Evolutionary conservation across 2,888 invertebrate species (phyloP).

Genomic region (Steinernema scapterisci): DNA sequence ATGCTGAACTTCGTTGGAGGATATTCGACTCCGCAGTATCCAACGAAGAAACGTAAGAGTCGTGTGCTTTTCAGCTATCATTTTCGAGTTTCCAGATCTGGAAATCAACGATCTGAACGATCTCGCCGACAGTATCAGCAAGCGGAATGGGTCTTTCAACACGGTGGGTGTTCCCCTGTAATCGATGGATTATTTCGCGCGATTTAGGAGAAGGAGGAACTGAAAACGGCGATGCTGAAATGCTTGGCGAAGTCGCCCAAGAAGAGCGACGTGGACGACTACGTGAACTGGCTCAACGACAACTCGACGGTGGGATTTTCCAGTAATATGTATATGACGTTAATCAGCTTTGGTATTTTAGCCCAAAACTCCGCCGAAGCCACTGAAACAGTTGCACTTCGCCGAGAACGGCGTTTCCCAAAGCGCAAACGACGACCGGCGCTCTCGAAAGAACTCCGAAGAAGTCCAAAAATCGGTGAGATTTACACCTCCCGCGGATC

Average conservation of each 20-base stretch:
- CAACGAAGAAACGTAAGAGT: slow-evolving; percentile 17
- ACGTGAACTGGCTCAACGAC: slow-evolving; percentile 45
- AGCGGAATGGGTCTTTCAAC: slow-evolving; percentile 17
- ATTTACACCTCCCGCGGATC: slow-evolving; percentile 12
- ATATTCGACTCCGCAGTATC: background rate
- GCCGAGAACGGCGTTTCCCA: background rate
- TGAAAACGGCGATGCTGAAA: slow-evolving; percentile 44
- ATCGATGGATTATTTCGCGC: background rate
- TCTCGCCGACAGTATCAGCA: slow-evolving; percentile 25
- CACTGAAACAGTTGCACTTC: slow-evolving; percentile 15
- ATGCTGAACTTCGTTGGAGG: slow-evolving; percentile 42
- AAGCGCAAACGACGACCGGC: background rate
- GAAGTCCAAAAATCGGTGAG: background rate
- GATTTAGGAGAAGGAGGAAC: slow-evolving; percentile 38
- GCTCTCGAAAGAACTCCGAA: background rate
- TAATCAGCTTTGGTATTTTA: background rate
- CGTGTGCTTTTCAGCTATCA: too few relatives aligned
- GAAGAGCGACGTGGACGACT: slow-evolving; percentile 45
- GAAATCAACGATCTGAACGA: slow-evolving; percentile 33
- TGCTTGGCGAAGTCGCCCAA: slow-evolving; percentile 43
- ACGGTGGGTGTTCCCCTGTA: background rate
- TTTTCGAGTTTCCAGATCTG: slow-evolving; percentile 6
- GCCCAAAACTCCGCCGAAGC: slow-evolving; percentile 17
- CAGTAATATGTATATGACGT: background rate
- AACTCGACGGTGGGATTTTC: slow-evolving; percentile 26